phyloP scores from a whole-genome alignment of 2,888 invertebrate genomes.

The Argyresthia albistria region DNA sequence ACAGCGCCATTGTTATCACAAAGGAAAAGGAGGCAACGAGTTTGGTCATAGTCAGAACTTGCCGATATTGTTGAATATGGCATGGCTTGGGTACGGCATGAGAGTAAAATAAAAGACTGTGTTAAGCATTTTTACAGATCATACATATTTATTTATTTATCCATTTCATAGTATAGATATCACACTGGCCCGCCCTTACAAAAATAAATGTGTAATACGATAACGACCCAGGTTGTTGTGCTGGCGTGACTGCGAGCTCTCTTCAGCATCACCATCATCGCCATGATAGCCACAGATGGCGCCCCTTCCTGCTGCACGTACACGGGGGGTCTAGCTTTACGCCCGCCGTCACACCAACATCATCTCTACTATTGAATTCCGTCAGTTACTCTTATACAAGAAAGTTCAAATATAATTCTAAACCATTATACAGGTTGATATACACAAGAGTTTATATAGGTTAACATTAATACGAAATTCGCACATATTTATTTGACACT shows the following conservation, averaged over 20 bases:
- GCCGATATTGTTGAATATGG: no score
- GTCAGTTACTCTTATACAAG: constrained; percentile 54
- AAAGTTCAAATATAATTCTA: constrained; percentile 59
- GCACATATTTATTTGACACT: constrained; percentile 67
- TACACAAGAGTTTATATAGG: constrained; percentile 60
- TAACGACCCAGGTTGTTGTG: constrained; percentile 53
- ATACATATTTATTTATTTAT: constrained; percentile 73
- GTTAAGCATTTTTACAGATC: constrained; percentile 68
- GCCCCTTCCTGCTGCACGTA: neutral
- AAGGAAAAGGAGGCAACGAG: no score
- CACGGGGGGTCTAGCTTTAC: neutral
- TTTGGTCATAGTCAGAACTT: no score
- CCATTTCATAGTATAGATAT: constrained; percentile 71
- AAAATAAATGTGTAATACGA: constrained; percentile 66
- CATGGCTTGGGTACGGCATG: no score
- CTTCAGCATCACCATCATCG: neutral
- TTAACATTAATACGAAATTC: constrained; percentile 63
- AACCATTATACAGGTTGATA: constrained; percentile 71
- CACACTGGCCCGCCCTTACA: constrained; percentile 73
- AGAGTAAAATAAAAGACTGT: constrained; percentile 33
- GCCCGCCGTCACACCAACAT: constrained; percentile 44
- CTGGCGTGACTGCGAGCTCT: constrained; percentile 46
- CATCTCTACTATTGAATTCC: constrained; percentile 39
- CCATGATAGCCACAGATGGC: no score
- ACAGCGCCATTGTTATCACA: no score